Evolutionary conservation across 1,140 invertebrate genomes (phyloP).

Genomic region (Drosophila fuyamai): DNA sequence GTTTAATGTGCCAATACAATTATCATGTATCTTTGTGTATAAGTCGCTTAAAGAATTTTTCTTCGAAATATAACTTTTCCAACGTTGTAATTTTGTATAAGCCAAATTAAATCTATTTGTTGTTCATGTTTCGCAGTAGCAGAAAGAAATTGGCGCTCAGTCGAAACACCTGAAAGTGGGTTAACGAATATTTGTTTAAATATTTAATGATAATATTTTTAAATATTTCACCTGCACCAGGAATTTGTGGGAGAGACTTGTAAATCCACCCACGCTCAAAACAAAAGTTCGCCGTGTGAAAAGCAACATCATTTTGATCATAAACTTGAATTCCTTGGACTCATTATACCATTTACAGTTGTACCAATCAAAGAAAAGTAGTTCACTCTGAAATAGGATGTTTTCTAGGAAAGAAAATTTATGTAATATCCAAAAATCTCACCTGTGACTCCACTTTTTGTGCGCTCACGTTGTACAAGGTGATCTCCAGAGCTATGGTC

Average conservation of each 20-base stretch:
- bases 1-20: constrained; percentile 79
- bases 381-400: constrained; percentile 48
- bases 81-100: constrained; percentile 78
- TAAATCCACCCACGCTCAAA: constrained; percentile 70
- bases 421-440: background rate
- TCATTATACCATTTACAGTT: constrained; percentile 73
- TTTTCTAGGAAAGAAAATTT: background rate
- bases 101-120: constrained; percentile 41
- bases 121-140: constrained; percentile 67
- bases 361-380: constrained; percentile 64
- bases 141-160: constrained; percentile 76
- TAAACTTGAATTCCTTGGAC: constrained; percentile 58
- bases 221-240: constrained; percentile 52
- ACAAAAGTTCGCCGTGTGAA: constrained; percentile 53
- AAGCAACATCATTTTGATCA: constrained; percentile 69
- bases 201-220: background rate
- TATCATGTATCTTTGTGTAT: constrained; percentile 62
- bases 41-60: constrained; percentile 68
- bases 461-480: constrained; percentile 64
- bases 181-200: background rate
- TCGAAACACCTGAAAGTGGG: constrained; percentile 55
- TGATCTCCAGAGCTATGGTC: constrained; percentile 66
- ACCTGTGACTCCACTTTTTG: constrained; percentile 67
- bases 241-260: constrained; percentile 67
- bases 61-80: constrained; percentile 72